Conservation (phyloP, 2,113 vertebrate species). For the Rafetus swinhoei region DNA sequence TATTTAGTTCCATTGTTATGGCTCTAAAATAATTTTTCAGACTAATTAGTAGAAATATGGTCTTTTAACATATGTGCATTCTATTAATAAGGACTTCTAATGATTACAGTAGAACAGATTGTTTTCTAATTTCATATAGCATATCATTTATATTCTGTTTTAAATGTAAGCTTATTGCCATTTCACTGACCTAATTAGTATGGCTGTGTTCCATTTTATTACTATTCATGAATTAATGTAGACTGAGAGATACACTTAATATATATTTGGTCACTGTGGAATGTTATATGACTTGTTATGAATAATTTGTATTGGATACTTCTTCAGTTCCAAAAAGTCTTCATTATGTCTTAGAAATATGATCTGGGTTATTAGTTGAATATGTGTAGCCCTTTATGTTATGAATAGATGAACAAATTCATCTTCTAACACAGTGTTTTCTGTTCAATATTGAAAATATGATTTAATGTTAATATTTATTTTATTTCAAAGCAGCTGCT, state of each 20-base stretch:
- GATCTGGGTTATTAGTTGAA: neutral
- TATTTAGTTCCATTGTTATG: neutral
- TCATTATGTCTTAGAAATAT: neutral
- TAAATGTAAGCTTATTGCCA: neutral
- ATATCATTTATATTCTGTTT: neutral
- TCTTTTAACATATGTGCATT: neutral
- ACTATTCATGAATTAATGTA: conserved; percentile 1
- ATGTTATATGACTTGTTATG: neutral
- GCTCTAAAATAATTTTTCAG: neutral
- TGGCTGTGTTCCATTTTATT: conserved; percentile 1
- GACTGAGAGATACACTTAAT: neutral
- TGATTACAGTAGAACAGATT: neutral
- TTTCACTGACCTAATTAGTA: neutral
- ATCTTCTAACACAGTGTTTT: neutral
- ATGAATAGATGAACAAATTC: neutral
- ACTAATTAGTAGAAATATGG: conserved; percentile 11
- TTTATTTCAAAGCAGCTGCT: neutral
- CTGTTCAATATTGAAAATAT: neutral
- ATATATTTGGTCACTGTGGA: neutral
- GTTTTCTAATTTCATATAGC: neutral
- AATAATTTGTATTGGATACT: neutral
- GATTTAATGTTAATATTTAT: neutral
- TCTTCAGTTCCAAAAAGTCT: neutral
- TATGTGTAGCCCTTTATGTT: neutral
- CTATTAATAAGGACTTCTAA: neutral